Percentiles rank a stretch among this genome's conserved stretches.
These are phyloP conservation scores for Euphysa ruthae DNA, from an alignment of 30 jellyfish, hydroid and myxozoan species.

Conservation along the genomic window DNA sequence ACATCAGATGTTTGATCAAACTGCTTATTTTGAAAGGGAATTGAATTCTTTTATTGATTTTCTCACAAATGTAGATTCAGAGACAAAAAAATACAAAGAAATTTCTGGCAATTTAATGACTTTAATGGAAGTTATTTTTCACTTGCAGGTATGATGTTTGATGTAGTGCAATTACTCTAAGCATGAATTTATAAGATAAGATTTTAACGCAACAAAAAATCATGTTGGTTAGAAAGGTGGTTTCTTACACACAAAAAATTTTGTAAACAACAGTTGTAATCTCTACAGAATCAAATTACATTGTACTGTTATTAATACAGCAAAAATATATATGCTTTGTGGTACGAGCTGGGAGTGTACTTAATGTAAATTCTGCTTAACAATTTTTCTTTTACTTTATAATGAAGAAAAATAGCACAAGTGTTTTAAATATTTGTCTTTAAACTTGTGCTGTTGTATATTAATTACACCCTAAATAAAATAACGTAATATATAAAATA, in stretches of 20 bases:
- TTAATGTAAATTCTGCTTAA: no score
- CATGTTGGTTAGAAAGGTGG: background rate
- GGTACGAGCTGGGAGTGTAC: no score
- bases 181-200: no score
- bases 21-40: background rate
- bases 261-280: background rate
- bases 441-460: no score
- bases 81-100: background rate
- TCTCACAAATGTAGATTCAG: background rate
- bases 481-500: no score
- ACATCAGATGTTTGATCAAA: no score
- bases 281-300: background rate
- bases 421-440: no score
- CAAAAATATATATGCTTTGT: background rate
- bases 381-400: no score
- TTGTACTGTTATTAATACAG: background rate
- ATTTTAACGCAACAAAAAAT: no score
- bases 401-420: no score
- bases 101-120: background rate
- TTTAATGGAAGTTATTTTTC: background rate
- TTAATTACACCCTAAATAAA: no score
- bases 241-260: background rate
- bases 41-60: background rate
- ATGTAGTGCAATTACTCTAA: background rate
- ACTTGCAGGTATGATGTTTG: background rate